Base-by-base conservation (phyloP, 53 echinoderm and acorn worm genomes). In the Holothuria leucospilota region DNA sequence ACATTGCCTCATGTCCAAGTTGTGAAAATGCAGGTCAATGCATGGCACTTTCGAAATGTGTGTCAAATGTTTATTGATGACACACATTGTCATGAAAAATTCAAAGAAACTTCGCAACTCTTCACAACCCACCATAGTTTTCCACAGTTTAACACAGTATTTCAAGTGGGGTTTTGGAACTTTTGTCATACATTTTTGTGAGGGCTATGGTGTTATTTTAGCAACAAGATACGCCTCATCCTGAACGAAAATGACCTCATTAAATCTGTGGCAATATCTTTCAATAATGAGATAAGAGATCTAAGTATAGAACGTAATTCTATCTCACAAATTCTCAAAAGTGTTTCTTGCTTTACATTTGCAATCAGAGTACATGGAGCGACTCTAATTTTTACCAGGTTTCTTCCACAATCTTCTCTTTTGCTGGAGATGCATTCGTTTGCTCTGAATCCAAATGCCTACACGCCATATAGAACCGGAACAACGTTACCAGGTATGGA, bases 191-290 rank as follows among this genome's bases (percentile, higher is more conserved):
- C n/a, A n/a, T n/a, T n/a, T n/a, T n/a, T n/a, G n/a, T n/a, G n/a
- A n/a, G n/a, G n/a, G n/a, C n/a, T n/a, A n/a, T n/a, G n/a, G n/a
- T n/a, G n/a, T n/a, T n/a, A n/a, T n/a, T n/a, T n/a, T n/a, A n/a
- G n/a, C n/a, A n/a, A n/a, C n/a, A n/a, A n/a, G 16, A 90, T 77
- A n/a, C 70, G 93, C 38, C 70, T 93, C 69, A 93, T 93, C 58
- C 60, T 93, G 24, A 93, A 93, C 58, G 87, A 93, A 78, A 63
- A 75, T 13, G 84, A 84, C 13, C 38, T 93, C 4, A 51, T 88
- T 18, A 51, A 68, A 26, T 25, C 30, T 20, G 51, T 90, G 0
- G 69, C 79, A 13, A 77, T 63, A 69, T 51, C 65, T 26, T 66
- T 71, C 0, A 87, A 85, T 65, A 26, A 90, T 56, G 77, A 84